phyloP scores from a whole-genome alignment of 1,140 invertebrate genomes.

The Apis florea region DNA sequence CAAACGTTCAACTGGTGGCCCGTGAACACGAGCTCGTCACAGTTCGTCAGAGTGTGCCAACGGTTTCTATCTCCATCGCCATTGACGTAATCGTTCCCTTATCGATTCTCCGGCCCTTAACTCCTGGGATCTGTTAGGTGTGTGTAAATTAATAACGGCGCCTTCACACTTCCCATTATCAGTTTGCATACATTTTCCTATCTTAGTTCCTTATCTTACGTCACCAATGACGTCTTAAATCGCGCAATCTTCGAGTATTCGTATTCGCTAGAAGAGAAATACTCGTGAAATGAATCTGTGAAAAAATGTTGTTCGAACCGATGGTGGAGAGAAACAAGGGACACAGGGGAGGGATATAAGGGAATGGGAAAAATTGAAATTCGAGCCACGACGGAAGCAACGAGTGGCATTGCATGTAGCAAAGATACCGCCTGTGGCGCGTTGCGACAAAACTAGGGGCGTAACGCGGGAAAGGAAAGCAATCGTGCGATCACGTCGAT shows the following conservation, averaged over 20 bases:
- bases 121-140: not conserved
- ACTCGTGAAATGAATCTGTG: too few relatives aligned
- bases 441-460: conserved; percentile 49
- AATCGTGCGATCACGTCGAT: conserved; percentile 60
- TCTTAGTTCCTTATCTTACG: too few relatives aligned
- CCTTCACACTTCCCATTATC: too few relatives aligned
- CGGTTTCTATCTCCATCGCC: not conserved
- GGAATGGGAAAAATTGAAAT: conserved; percentile 3
- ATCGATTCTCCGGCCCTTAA: not conserved
- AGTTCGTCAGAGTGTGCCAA: not conserved
- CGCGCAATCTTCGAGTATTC: too few relatives aligned
- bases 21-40: not conserved
- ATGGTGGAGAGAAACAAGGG: not conserved
- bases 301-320: too few relatives aligned
- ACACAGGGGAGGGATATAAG: too few relatives aligned
- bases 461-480: conserved; percentile 55
- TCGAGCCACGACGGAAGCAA: not conserved
- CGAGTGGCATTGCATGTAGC: conserved; percentile 1
- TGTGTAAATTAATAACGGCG: not conserved
- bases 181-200: too few relatives aligned
- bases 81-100: not conserved
- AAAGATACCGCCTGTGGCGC: conserved; percentile 26
- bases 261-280: too few relatives aligned
- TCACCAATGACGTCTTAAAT: too few relatives aligned
- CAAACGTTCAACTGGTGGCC: conserved; percentile 7